phyloP scores from a whole-genome alignment of 2,113 vertebrate genomes.

The Tinamus guttatus region DNA sequence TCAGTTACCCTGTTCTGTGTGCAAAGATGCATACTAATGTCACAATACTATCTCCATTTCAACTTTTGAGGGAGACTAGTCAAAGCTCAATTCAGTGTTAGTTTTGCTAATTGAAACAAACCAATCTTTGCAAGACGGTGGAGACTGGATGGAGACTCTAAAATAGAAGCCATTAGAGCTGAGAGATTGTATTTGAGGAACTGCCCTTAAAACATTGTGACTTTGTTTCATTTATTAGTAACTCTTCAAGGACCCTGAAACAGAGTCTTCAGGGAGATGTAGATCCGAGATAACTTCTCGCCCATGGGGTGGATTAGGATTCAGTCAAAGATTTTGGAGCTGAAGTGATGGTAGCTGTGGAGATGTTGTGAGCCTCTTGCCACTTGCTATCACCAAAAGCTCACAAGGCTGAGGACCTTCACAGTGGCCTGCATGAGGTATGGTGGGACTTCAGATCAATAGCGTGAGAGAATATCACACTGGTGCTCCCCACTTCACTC shows the following conservation, averaged over 20 bases:
- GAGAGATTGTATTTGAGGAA: slow-evolving; percentile 10
- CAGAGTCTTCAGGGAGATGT: not conserved
- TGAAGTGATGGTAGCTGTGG: not conserved
- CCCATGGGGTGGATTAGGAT: not conserved
- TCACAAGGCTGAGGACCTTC: not conserved
- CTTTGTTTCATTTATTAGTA: not conserved
- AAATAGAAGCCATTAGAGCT: not conserved
- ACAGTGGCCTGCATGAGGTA: not conserved
- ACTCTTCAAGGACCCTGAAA: slow-evolving; percentile 20
- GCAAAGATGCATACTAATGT: slow-evolving; percentile 21
- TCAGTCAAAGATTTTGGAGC: slow-evolving; percentile 35
- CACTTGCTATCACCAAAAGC: not conserved
- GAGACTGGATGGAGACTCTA: not conserved
- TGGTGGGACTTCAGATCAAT: not conserved
- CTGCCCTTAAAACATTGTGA: not conserved
- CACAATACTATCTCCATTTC: not conserved
- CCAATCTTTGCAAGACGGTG: not conserved
- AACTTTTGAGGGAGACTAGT: slow-evolving; percentile 14
- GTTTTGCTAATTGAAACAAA: slow-evolving; percentile 26
- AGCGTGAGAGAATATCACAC: not conserved
- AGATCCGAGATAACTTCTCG: not conserved
- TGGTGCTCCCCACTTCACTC: not conserved
- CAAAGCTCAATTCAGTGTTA: not conserved
- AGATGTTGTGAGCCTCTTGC: not conserved
- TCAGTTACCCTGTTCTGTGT: slow-evolving; percentile 19